Evolutionary conservation across 2,888 invertebrate genomes (phyloP).

Genomic region (Nephrotoma flavescens): DNA sequence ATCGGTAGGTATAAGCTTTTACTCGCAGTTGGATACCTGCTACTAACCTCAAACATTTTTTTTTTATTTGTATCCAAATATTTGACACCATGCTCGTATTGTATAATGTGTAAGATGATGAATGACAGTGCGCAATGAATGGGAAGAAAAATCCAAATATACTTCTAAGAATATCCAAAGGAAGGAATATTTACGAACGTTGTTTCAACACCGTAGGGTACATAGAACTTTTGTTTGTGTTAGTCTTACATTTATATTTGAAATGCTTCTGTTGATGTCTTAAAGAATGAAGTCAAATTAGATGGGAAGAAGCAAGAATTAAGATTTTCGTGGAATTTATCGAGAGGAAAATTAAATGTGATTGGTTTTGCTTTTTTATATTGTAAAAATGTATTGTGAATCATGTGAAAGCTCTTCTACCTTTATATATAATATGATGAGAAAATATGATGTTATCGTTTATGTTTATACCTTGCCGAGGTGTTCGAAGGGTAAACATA

Average conservation of each 20-base stretch:
- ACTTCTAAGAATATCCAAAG: neutral
- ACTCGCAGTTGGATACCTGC: neutral
- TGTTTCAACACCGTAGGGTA: neutral
- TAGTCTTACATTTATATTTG: neutral
- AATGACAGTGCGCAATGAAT: neutral
- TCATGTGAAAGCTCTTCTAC: neutral
- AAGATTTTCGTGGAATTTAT: neutral
- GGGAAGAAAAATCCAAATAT: neutral
- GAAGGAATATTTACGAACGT: neutral
- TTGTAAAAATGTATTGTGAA: neutral
- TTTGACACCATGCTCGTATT: neutral
- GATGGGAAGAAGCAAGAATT: neutral
- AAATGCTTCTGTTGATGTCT: neutral
- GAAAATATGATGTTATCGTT: no score
- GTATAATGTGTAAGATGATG: neutral
- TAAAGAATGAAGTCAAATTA: neutral
- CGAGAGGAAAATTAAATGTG: neutral
- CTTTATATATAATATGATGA: no score
- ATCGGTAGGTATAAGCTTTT: neutral
- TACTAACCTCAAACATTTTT: neutral
- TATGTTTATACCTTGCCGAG: no score
- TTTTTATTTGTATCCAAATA: neutral
- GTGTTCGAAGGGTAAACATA: no score
- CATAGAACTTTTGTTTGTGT: neutral
- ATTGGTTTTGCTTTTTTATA: neutral